These are phyloP conservation scores for Platanista minor DNA, from an alignment of 2,113 vertebrate genomes.

Conservation along the genomic window DNA sequence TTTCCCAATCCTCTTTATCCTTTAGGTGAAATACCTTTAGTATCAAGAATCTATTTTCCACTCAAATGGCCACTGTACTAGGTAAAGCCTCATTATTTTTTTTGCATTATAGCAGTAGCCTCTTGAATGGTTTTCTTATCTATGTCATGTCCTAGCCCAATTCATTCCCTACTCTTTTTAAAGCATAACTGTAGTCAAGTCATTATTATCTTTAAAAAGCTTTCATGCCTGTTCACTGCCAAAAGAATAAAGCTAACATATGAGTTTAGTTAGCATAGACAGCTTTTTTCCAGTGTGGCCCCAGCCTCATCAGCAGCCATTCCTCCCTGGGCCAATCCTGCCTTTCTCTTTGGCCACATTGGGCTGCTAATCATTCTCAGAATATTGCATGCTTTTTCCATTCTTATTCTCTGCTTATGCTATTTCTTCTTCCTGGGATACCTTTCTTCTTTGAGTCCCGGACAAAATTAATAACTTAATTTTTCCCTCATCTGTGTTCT, in stretches of 20 bases:
- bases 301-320: not conserved
- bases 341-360: not conserved
- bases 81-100: not conserved
- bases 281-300: not conserved
- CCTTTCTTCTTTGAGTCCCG: not conserved
- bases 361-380: not conserved
- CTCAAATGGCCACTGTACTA: not conserved
- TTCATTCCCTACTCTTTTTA: not conserved
- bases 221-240: not conserved
- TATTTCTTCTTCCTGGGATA: not conserved
- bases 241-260: not conserved
- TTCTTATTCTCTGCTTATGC: not conserved
- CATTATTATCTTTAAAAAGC: not conserved
- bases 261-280: not conserved
- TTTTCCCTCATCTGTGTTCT: not conserved
- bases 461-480: not conserved
- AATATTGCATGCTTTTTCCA: not conserved
- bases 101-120: not conserved
- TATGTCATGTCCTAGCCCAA: not conserved
- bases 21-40: not conserved
- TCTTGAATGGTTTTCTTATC: not conserved
- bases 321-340: not conserved
- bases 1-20: not conserved
- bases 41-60: not conserved
- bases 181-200: not conserved